phyloP scores from a whole-genome alignment of 2,113 vertebrate species.

The Microcebus tavaratra region DNA sequence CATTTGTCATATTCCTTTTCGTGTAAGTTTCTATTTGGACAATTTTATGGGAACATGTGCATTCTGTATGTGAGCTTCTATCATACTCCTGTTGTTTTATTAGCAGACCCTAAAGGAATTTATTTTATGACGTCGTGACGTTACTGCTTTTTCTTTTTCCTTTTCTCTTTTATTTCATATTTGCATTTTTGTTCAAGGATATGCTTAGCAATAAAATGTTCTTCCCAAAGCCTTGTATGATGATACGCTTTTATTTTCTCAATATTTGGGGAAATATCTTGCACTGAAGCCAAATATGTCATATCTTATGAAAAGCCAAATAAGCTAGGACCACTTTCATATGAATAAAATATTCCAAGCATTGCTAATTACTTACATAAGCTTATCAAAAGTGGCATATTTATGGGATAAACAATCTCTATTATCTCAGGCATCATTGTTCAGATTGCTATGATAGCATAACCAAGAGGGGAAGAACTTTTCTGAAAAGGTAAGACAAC shows the following conservation, averaged over 20 bases:
- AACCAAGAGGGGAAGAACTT: background rate
- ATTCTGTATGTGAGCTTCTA: constrained; percentile 88
- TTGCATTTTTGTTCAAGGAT: constrained; percentile 94
- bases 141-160: constrained; percentile 86
- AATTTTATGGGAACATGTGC: constrained; percentile 88
- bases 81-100: constrained; percentile 87
- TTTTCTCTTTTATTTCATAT: constrained; percentile 86
- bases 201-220: constrained; percentile 99
- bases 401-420: background rate
- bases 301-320: background rate
- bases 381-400: background rate
- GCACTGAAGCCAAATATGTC: background rate
- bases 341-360: background rate
- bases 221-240: constrained; percentile 91
- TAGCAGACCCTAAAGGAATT: constrained; percentile 85
- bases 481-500: constrained; percentile 51
- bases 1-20: constrained; percentile 84
- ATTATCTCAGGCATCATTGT: background rate
- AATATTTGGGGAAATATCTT: constrained; percentile 38
- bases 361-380: constrained; percentile 12
- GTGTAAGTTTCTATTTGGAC: constrained; percentile 87
- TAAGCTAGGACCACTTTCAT: background rate
- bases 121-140: constrained; percentile 89
- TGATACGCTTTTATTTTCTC: constrained; percentile 80
- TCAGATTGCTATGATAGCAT: background rate